Conservation (phyloP, 2,888 invertebrate genomes). For the Cheilosia vulpina region DNA sequence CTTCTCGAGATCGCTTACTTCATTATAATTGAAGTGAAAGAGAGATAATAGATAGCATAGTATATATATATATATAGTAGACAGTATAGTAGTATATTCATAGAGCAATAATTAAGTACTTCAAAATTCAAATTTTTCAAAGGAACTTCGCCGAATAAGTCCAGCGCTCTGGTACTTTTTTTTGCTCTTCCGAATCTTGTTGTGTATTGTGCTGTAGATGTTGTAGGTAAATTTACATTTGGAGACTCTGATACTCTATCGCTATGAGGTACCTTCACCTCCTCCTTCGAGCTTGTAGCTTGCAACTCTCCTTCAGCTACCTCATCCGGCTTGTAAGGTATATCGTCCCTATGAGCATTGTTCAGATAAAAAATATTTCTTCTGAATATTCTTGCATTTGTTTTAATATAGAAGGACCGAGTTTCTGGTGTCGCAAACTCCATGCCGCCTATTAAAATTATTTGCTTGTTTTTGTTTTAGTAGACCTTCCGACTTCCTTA, state of each 20-base stretch:
- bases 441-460: constrained; percentile 30
- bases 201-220: constrained; percentile 10
- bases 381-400: constrained; percentile 20
- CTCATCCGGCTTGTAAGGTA: constrained; percentile 12
- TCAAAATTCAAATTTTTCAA: too few species aligned
- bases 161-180: neutral
- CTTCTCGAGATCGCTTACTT: too few species aligned
- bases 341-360: constrained; percentile 7
- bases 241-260: neutral
- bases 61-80: too few species aligned
- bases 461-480: constrained; percentile 21
- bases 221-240: neutral
- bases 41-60: too few species aligned
- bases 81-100: too few species aligned
- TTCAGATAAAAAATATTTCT: constrained; percentile 29
- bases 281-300: constrained; percentile 5
- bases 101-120: too few species aligned
- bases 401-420: constrained; percentile 20
- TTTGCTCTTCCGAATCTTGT: constrained; percentile 27
- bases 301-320: constrained; percentile 22
- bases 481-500: constrained; percentile 8
- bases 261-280: constrained; percentile 1
- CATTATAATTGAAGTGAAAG: too few species aligned
- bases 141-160: too few species aligned
- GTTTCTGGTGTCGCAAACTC: constrained; percentile 17